Percentiles rank a stretch among this genome's conserved stretches.
Conservation (phyloP, 2,113 vertebrate genomes). For the Tychaedon coryphoeus region DNA sequence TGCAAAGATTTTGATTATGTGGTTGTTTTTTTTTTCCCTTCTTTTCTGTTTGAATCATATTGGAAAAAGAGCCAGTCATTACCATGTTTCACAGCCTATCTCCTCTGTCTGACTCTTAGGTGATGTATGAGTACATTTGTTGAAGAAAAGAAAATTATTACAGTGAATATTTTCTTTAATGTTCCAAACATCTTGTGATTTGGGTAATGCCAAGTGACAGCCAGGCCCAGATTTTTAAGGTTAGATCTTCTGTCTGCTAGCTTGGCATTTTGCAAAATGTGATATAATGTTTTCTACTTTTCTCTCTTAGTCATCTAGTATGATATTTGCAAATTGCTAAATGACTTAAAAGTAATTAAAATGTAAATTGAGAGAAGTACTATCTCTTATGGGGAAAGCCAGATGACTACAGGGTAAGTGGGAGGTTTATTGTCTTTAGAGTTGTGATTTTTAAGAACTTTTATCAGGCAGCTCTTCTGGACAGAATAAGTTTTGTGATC, state of each 20-base stretch:
- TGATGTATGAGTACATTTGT: neutral
- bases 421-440: neutral
- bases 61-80: neutral
- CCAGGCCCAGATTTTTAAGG: neutral
- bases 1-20: neutral
- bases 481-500: neutral
- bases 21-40: neutral
- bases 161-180: neutral
- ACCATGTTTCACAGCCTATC: neutral
- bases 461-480: neutral
- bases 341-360: constrained; percentile 25
- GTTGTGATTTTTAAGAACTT: neutral
- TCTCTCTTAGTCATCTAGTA: neutral
- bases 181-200: neutral
- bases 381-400: neutral
- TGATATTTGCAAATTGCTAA: constrained; percentile 1
- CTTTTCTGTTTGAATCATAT: neutral
- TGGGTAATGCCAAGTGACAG: neutral
- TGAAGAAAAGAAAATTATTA: neutral
- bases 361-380: constrained; percentile 15
- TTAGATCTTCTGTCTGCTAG: neutral
- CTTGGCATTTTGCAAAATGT: neutral
- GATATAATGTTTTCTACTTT: neutral
- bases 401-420: neutral
- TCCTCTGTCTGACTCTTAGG: neutral